Base-by-base conservation (phyloP, 2,797 vertebrate species). In the Danio aesculapii region DNA sequence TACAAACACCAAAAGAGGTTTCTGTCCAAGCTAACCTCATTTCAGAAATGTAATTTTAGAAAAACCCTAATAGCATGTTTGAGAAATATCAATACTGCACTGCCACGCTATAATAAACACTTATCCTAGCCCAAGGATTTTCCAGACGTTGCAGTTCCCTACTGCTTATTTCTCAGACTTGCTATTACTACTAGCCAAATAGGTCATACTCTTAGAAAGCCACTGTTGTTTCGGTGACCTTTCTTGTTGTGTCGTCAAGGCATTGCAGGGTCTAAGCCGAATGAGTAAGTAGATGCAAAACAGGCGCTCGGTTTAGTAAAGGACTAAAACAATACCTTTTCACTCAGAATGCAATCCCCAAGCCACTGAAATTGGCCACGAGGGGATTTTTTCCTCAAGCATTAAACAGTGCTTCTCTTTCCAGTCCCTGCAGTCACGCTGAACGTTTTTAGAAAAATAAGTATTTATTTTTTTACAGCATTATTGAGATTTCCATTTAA, bases 211-310 rank as follows among this genome's bases (percentile, higher is more conserved):
- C 66, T 83, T 13, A 71, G 16, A 16, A 44, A 73, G 10, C 41
- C 58, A 9, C 55, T 81, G 58, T 12, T 80, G 61, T 76, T 82
- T 83, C 77, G 5, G 19, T 55, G 64, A 62, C 49, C 74, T 75
- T 50, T 78, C 11, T 70, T 11, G 57, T 73, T 67, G 41, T 53
- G 75, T 84, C 79, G 75, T 62, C 81, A 84, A 71, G 79, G 81
- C 69, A 71, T 83, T 69, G 6, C 59, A 2, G 19, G 14, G 43
- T 46, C 58, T 81, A 73, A 84, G 47, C 82, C 44, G 84, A 87
- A 84, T 84, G 30, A 58, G 74, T 76, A 88, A 86, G 83, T 74
- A 80, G 64, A 86, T 80, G 82, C 81, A 83, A 72, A 85, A 63
- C 52, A 62, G 68, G 53, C 12, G 1, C 62, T 50, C 68, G 67